Base-by-base conservation (phyloP, 1,140 invertebrate species). In the Atta texana region DNA sequence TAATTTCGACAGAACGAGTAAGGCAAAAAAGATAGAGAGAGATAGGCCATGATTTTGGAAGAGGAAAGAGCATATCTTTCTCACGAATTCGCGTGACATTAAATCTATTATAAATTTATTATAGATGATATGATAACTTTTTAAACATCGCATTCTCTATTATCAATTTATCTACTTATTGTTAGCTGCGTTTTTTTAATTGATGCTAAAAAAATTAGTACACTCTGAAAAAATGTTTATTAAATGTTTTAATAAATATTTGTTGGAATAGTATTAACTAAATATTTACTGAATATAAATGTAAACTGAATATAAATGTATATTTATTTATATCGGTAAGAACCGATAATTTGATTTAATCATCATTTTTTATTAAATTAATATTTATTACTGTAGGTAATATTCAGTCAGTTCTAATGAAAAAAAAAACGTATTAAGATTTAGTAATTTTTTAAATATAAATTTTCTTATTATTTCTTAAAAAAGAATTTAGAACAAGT, bases 41-140 rank as follows among this genome's bases (percentile, higher is more conserved):
- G 49, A 55, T 16, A 55, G 12, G 24, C 31, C 24, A 7, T 18
- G 7, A 16, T 18, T 80, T 16, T 49, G 24, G 24, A 21, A 21
- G 16, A 44, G 39, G 6, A 39, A 71, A 78, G 44, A 39, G 51
- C 10, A 53, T 7, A 49, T n/a, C 51, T 86, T 21, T 44, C 34
- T 78, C 51, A 78, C 1, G 39, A 44, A 49, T 81, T 55, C n/a
- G 10, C 16, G 10, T 2, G 28, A 49, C 28, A 34, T 77, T 61
- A 31, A 12, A 39, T 78, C 78, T 28, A 64, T 78, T 39, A 53
- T 61, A 31, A 12, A 39, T 78, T 85, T 28, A 64, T 78, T 39
- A 53, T 3, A 7, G 28, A 49, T 28, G 7, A 24, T 21, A 85
- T 16, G 2, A 44, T 39, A 1, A 2, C 2, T 21, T 28, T 49